phyloP scores from a whole-genome alignment of 2,797 vertebrate species.

The Sphenodon punctatus region DNA sequence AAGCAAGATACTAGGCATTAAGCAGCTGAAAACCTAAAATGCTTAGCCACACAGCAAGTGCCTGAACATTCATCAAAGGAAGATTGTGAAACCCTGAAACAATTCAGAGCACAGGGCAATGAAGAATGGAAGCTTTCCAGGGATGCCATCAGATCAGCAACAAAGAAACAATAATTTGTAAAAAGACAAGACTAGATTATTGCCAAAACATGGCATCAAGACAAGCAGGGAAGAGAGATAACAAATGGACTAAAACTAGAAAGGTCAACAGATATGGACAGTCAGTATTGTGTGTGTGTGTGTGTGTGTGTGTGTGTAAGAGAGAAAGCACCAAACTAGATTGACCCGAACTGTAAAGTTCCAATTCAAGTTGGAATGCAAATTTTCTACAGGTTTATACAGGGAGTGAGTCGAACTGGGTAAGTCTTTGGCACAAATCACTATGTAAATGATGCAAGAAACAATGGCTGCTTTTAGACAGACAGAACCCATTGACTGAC shows the following conservation, averaged over 20 bases:
- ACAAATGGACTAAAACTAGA: background rate
- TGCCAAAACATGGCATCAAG: background rate
- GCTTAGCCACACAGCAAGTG: background rate
- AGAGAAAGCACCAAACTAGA: too few species aligned
- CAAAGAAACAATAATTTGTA: background rate
- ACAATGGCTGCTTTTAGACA: too few species aligned
- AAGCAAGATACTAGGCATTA: background rate
- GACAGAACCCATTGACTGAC: too few species aligned
- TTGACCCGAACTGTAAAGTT: background rate
- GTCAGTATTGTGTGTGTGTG: fast-evolving
- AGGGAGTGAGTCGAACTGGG: background rate
- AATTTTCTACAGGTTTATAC: background rate
- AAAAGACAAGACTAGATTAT: background rate
- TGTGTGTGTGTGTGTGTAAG: background rate
- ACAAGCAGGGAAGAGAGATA: background rate
- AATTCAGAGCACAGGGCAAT: background rate
- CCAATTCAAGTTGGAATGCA: background rate
- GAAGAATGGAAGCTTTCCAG: fast-evolving
- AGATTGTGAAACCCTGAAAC: fast-evolving
- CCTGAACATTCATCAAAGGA: background rate
- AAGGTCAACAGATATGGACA: background rate
- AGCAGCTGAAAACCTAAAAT: background rate
- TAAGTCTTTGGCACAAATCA: background rate
- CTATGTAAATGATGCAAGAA: background rate
- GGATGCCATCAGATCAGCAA: background rate